phyloP scores from a whole-genome alignment of 1,140 invertebrate species.

The Drosophila asahinai region DNA sequence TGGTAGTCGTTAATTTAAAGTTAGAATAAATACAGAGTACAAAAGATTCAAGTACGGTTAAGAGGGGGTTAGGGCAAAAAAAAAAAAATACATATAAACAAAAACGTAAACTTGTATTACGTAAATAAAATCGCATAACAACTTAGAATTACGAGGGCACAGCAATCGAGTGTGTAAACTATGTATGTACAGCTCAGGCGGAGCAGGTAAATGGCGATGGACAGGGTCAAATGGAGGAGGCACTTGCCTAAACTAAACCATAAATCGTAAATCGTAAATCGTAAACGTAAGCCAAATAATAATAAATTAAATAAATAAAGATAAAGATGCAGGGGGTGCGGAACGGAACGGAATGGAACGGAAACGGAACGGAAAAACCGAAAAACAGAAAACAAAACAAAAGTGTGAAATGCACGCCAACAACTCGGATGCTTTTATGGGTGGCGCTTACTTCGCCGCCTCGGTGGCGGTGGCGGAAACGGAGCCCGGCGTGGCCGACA shows the following conservation, averaged over 20 bases:
- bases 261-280: constrained; percentile 29
- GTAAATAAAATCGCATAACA: constrained; percentile 72
- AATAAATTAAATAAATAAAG: constrained; percentile 35
- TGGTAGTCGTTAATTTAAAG: constrained; percentile 42
- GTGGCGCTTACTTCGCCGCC: constrained; percentile 71
- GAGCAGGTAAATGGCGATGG: constrained; percentile 70
- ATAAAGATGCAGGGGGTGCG: constrained; percentile 37
- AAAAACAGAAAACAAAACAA: constrained; percentile 41
- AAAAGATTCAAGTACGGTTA: constrained; percentile 28
- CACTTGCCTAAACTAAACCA: constrained; percentile 57
- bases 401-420: constrained; percentile 52
- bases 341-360: constrained; percentile 20
- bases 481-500: constrained; percentile 86
- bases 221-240: constrained; percentile 61
- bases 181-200: constrained; percentile 75
- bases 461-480: constrained; percentile 55
- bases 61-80: constrained; percentile 8
- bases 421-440: constrained; percentile 44
- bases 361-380: constrained; percentile 43
- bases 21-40: constrained; percentile 42
- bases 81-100: constrained; percentile 25
- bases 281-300: constrained; percentile 3
- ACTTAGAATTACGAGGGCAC: constrained; percentile 71
- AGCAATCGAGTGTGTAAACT: constrained; percentile 73
- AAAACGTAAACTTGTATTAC: constrained; percentile 32